phyloP scores from a whole-genome alignment of 2,113 vertebrate species.

The Seriola dumerili region DNA sequence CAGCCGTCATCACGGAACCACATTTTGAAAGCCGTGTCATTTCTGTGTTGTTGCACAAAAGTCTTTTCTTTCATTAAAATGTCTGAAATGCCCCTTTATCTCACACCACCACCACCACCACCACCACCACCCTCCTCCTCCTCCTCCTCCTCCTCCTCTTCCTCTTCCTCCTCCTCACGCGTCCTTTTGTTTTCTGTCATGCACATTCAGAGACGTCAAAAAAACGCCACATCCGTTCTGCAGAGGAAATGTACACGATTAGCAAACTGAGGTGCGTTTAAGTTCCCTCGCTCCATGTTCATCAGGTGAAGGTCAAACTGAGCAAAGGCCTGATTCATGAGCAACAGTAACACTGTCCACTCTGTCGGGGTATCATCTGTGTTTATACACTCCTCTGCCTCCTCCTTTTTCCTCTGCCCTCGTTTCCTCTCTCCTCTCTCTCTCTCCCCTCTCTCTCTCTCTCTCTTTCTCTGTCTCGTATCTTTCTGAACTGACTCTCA shows the following conservation, averaged over 20 bases:
- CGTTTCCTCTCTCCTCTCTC: constrained; percentile 36
- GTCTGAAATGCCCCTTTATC: constrained; percentile 35
- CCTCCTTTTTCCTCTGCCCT: constrained; percentile 39
- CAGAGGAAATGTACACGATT: neutral
- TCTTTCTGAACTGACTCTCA: constrained; percentile 62
- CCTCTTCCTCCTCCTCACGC: constrained; percentile 44
- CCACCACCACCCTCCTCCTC: constrained; percentile 20
- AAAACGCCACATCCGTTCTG: neutral
- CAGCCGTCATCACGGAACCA: constrained; percentile 33
- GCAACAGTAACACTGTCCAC: constrained; percentile 20
- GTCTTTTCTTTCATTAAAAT: constrained; percentile 65
- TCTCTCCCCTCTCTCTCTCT: constrained; percentile 24
- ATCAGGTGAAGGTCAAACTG: constrained; percentile 61
- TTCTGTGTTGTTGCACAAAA: constrained; percentile 57
- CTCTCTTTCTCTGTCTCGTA: constrained; percentile 20
- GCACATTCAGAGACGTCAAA: constrained; percentile 13
- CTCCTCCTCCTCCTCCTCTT: constrained; percentile 41
- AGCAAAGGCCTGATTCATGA: constrained; percentile 12
- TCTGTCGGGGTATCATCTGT: constrained; percentile 74
- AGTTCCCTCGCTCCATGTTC: constrained; percentile 10
- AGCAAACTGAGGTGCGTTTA: constrained; percentile 16
- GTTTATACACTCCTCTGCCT: constrained; percentile 55
- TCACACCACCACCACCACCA: neutral
- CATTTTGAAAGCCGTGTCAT: constrained; percentile 39
- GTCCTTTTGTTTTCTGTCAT: constrained; percentile 30